Percentiles rank a stretch among this genome's conserved stretches.
Evolutionary conservation across 64 coral and sea anemone genomes (phyloP).

Genomic region (Actinia tenebrosa): DNA sequence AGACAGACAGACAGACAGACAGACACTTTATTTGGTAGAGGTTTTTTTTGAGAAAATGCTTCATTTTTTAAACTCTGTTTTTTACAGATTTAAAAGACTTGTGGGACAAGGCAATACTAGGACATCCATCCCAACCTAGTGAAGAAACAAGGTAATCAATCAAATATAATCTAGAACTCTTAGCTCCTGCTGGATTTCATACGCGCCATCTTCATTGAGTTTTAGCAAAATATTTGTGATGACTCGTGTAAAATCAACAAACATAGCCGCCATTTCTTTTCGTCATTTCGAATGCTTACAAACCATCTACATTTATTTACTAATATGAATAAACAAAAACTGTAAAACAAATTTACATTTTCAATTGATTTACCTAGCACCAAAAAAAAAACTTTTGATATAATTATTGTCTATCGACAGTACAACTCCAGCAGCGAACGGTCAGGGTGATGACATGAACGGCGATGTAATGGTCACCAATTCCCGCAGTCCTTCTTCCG

Average conservation of each 20-base stretch:
- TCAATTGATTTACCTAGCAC: no score
- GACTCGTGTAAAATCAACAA: no score
- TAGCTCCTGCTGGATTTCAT: not conserved
- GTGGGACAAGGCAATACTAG: conserved; percentile 22
- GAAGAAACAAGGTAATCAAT: conserved; percentile 10
- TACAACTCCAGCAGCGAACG: not conserved
- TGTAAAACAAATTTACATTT: no score
- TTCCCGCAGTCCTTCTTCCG: conserved; percentile 63
- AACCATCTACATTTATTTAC: no score
- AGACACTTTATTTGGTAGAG: no score
- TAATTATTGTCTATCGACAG: not conserved
- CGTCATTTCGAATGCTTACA: no score
- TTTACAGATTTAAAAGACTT: conserved; percentile 16
- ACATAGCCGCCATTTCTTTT: no score
- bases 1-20: no score
- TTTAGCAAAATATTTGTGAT: no score
- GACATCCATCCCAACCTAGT: not conserved
- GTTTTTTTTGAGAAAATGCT: not conserved
- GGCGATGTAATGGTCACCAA: not conserved
- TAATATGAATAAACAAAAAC: no score
- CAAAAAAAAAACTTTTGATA: not conserved
- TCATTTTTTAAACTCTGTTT: not conserved
- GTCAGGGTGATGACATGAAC: not conserved
- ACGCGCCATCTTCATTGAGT: no score
- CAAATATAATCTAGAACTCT: not conserved